Evolutionary conservation across 2,888 invertebrate species (phyloP), one percentile per base, ranked within the genome.

Genomic region (Torymus auratus): DNA sequence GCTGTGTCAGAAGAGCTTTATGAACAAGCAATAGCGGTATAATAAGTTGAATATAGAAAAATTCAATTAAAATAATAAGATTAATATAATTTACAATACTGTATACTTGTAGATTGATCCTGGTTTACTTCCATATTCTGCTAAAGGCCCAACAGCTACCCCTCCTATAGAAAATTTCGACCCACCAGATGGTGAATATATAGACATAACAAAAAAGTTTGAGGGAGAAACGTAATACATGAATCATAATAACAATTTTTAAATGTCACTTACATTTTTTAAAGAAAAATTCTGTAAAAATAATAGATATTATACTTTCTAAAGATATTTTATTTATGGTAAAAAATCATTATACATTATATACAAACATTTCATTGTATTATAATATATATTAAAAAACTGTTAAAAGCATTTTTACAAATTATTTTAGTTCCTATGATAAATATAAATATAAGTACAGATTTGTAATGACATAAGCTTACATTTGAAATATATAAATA

Each of bases 161-260:
- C 97, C 98, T 2, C 94, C 97, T 0, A 95, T 97, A 79, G 93
- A 94, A 87, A 93, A 94, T 83, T 99, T 97, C 89, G 93, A 93
- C 0, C 93, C 94, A 65, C 96, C 97, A 0, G 98, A 99, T 91
- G 99, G 99, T 58, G 97, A 98, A 86, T 98, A 97, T 88, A 89
- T 94, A 23, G 96, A 98, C 89, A 92, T 95, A 52, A 94, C 96
- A 0, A 96, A 94, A 89, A 96, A 95, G 73, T 90, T 83, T 73
- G 85, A 83, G 0, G 88, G 86, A 58, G 88, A 88, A 28, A 28
- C 28, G 5, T 28, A 28, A 28, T 28, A 28, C 7, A 55, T 28
- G 23, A 68, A 28, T 55, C 1, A 52, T 64, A 10, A 7, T 28
- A 14, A 14, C 13, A 14, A 28, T 14, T 28, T 28, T 28, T 3